A percentile compares a stretch with the other conserved stretches of the same genome.
phyloP scores from a whole-genome alignment of 1,140 invertebrate species.

The Orussus abietinus region DNA sequence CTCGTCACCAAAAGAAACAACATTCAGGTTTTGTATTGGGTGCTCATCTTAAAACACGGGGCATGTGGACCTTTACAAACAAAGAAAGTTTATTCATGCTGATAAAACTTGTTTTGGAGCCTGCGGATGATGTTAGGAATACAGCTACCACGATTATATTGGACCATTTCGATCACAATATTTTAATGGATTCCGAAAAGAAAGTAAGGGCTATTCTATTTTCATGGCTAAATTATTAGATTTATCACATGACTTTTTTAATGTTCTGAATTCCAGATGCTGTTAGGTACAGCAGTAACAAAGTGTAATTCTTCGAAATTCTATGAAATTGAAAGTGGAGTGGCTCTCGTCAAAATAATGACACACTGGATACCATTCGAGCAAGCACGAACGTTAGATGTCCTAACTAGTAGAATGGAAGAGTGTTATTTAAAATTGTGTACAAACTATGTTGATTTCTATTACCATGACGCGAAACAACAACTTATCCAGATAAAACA shows the following conservation, averaged over 20 bases:
- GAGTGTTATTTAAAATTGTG: background rate
- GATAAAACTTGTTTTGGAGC: conserved; percentile 44
- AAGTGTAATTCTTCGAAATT: conserved; percentile 55
- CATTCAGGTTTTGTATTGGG: no score
- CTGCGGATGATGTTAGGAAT: conserved; percentile 51
- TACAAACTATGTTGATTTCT: conserved; percentile 9
- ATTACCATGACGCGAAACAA: conserved; percentile 29
- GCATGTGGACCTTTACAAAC: conserved; percentile 40
- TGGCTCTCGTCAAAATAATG: conserved; percentile 46
- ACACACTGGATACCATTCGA: conserved; percentile 25
- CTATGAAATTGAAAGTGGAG: conserved; percentile 56
- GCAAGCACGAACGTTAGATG: conserved; percentile 10
- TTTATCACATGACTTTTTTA: background rate
- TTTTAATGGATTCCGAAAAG: conserved; percentile 24
- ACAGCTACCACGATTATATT: conserved; percentile 45
- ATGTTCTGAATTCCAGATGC: conserved; percentile 20
- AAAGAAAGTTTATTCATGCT: conserved; percentile 31
- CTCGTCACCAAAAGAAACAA: no score
- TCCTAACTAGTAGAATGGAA: no score
- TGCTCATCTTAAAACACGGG: conserved; percentile 18
- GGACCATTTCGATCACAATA: conserved; percentile 35
- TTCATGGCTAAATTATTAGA: background rate
- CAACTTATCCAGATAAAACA: conserved; percentile 38
- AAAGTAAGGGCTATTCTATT: conserved; percentile 21
- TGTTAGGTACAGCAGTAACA: conserved; percentile 39